Evolutionary conservation across 2,888 invertebrate species (phyloP).

Genomic region (Limnephilus marmoratus): DNA sequence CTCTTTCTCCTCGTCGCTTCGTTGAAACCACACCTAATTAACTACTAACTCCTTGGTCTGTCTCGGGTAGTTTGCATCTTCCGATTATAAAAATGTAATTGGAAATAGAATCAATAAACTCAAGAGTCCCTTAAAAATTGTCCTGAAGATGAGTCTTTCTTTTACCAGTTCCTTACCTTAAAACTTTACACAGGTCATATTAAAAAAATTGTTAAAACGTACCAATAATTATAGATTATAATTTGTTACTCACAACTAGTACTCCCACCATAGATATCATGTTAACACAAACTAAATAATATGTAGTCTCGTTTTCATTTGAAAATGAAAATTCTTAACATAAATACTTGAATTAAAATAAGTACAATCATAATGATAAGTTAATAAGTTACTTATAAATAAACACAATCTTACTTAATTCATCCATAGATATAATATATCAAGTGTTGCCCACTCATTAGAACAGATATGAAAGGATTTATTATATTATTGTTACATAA

Average conservation of each 20-base stretch:
- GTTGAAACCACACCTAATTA: too few relatives aligned
- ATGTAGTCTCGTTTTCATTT: background rate
- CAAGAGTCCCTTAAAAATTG: too few relatives aligned
- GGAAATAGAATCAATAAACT: too few relatives aligned
- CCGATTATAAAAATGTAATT: too few relatives aligned
- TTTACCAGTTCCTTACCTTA: too few relatives aligned
- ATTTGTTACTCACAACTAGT: background rate
- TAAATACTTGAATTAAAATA: background rate
- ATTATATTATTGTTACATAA: constrained; percentile 25
- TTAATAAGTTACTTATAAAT: background rate
- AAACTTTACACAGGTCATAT: too few relatives aligned
- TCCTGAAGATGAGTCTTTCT: too few relatives aligned
- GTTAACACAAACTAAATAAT: background rate
- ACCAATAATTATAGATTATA: background rate
- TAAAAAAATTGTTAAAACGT: background rate
- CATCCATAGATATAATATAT: background rate
- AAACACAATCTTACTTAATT: background rate
- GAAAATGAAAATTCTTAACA: background rate
- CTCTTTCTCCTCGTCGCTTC: too few relatives aligned
- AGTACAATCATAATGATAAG: background rate
- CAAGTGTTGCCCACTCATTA: constrained; percentile 11
- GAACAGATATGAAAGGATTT: constrained; percentile 38
- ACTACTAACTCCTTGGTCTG: too few relatives aligned
- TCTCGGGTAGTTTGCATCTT: too few relatives aligned
- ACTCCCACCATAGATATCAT: background rate